Base-by-base conservation (phyloP, 2,888 invertebrate species). In the Synanthedon vespiformis region DNA sequence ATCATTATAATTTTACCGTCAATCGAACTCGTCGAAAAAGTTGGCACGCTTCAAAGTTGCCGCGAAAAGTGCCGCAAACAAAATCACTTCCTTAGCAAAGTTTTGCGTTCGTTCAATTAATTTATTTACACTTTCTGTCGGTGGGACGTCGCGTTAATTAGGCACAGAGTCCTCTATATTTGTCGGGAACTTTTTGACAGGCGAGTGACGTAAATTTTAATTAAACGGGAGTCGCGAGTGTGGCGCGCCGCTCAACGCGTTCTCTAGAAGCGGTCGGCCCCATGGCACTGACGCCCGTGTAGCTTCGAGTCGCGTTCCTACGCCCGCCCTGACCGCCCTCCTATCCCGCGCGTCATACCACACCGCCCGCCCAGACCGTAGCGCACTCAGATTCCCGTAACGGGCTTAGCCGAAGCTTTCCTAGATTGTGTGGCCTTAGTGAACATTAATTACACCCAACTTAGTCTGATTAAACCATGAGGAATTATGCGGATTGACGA, bases 401-500 rank as follows among this genome's bases (percentile, higher is more conserved):
- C 73, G 63, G 65, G 70, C 80, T 81, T 77, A 82, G 79, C 81
- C 77, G 69, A 75, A 81, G 83, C 85, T 82, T 77, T 78, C 83
- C 80, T 82, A 80, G 82, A 84, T 83, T 80, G 82, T 84, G 81
- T 80, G 81, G 81, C 83, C 85, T 83, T 83, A 86, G 76, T 77
- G 84, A 87, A 84, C 85, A 86, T 87, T 85, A 85, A 87, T 87
- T 87, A 85, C 83, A 82, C 77, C 80, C 75, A 86, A 87, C 85
- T 86, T 83, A 84, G 80, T 79, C 84, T 84, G 84, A 85, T 85
- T 87, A 87, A 87, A 85, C 82, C 85, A 81, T 82, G 81, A 85
- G 86, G 85, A 83, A 86, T 87, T 86, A 87, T 82, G 77, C 79
- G 80, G 83, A 86, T 85, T 85, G 85, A 84, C 83, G 81, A 86